Conservation (phyloP, 1,140 invertebrate species). For the Leptonema lineaticorne region DNA sequence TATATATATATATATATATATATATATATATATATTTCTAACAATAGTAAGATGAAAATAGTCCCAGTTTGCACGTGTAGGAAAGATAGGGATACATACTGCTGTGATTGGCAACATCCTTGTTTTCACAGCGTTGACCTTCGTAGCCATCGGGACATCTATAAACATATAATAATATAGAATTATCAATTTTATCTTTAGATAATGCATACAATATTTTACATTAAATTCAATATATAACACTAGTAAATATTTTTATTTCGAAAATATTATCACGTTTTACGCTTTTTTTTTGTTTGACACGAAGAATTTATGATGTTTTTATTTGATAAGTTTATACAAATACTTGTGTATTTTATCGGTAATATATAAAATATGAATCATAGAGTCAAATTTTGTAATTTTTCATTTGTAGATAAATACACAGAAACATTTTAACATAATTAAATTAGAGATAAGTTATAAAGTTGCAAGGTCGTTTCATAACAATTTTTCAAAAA, state of each 20-base stretch:
- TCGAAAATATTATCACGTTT: neutral
- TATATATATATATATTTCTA: conserved; percentile 39
- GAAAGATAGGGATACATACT: conserved; percentile 60
- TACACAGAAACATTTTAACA: too few species aligned
- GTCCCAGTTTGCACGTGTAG: conserved; percentile 57
- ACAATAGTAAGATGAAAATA: conserved; percentile 56
- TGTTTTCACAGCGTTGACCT: conserved; percentile 80
- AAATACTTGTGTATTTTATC: too few species aligned
- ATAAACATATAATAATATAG: conserved; percentile 51
- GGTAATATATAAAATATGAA: too few species aligned
- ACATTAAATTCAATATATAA: too few species aligned
- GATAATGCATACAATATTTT: too few species aligned
- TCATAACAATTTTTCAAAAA: too few species aligned
- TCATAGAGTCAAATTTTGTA: too few species aligned
- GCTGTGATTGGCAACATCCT: conserved; percentile 62
- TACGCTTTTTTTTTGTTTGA: neutral
- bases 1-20: neutral
- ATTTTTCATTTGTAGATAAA: too few species aligned
- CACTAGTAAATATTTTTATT: neutral
- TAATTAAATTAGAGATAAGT: too few species aligned
- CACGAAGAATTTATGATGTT: neutral
- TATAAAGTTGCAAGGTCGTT: too few species aligned
- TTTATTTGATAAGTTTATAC: too few species aligned
- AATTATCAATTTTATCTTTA: too few species aligned
- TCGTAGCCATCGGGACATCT: conserved; percentile 83